These are phyloP conservation scores for Clupea harengus DNA, from an alignment of 2,113 vertebrate species.

Conservation along the genomic window DNA sequence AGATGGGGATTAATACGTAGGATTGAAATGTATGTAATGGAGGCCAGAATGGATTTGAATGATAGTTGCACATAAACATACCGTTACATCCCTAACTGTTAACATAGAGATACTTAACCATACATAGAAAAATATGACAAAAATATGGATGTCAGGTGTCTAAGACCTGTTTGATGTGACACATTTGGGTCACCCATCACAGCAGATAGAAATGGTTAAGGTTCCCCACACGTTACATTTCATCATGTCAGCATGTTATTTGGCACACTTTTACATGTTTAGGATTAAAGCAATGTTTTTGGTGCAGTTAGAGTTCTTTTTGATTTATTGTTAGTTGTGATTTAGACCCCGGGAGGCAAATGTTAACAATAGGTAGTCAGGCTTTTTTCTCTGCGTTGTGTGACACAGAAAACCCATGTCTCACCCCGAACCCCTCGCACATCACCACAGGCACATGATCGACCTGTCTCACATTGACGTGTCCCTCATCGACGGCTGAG, in stretches of 20 bases:
- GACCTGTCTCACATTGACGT: slow-evolving; percentile 98
- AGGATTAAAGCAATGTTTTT: too few species aligned
- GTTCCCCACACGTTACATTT: too few species aligned
- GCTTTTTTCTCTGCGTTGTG: not conserved
- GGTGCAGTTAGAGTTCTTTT: not conserved
- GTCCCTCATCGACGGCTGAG: slow-evolving; percentile 90
- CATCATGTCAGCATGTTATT: too few species aligned
- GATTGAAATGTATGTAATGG: too few species aligned
- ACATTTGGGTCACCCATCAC: too few species aligned
- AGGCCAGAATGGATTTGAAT: not conserved
- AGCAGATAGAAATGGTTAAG: too few species aligned
- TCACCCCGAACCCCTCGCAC: not conserved
- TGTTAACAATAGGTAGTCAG: not conserved
- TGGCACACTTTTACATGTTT: too few species aligned
- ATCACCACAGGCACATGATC: slow-evolving; percentile 90
- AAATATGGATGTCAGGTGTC: too few species aligned
- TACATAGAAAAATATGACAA: not conserved
- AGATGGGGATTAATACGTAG: too few species aligned
- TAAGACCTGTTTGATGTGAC: too few species aligned
- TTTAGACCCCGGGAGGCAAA: not conserved
- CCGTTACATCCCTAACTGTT: not conserved
- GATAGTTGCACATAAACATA: not conserved
- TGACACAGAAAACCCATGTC: not conserved
- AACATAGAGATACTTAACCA: not conserved
- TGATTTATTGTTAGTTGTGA: not conserved